These are phyloP conservation scores for Epinotia nisella DNA, from an alignment of 2,888 invertebrate species.

Conservation along the genomic window DNA sequence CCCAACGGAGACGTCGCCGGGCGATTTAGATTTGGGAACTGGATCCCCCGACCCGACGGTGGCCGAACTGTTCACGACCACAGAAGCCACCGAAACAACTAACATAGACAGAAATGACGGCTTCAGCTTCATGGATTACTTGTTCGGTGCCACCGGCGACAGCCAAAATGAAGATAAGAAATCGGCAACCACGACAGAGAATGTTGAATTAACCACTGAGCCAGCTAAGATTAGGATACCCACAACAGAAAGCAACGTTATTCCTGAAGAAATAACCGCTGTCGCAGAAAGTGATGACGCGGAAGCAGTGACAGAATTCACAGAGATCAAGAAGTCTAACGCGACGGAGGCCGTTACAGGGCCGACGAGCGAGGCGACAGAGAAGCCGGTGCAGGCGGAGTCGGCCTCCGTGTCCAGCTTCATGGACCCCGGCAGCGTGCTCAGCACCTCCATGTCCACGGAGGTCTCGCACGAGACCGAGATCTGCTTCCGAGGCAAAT, in stretches of 20 bases:
- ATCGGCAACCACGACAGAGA: slow-evolving; percentile 46
- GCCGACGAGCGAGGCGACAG: slow-evolving; percentile 51
- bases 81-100: slow-evolving; percentile 62
- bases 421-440: slow-evolving; percentile 82
- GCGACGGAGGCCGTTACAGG: slow-evolving; percentile 49
- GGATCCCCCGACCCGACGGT: slow-evolving; percentile 71
- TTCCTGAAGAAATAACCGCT: slow-evolving; percentile 77
- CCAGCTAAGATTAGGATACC: slow-evolving; percentile 57
- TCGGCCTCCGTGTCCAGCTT: slow-evolving; percentile 71
- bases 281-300: slow-evolving; percentile 49
- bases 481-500: slow-evolving; percentile 94
- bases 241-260: slow-evolving; percentile 71
- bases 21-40: slow-evolving; percentile 76
- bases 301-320: slow-evolving; percentile 48
- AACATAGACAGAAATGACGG: slow-evolving; percentile 65
- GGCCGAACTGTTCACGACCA: slow-evolving; percentile 64
- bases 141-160: slow-evolving; percentile 72
- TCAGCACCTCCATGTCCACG: slow-evolving; percentile 92
- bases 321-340: slow-evolving; percentile 49
- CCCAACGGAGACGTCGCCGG: slow-evolving; percentile 62
- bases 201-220: slow-evolving; percentile 61
- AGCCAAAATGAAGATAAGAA: slow-evolving; percentile 52
- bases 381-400: slow-evolving; percentile 54
- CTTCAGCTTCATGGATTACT: slow-evolving; percentile 75
- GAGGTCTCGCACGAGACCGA: slow-evolving; percentile 94